Base-by-base conservation (phyloP, 2,888 invertebrate species). In the Dasysyrphus tricinctus region DNA sequence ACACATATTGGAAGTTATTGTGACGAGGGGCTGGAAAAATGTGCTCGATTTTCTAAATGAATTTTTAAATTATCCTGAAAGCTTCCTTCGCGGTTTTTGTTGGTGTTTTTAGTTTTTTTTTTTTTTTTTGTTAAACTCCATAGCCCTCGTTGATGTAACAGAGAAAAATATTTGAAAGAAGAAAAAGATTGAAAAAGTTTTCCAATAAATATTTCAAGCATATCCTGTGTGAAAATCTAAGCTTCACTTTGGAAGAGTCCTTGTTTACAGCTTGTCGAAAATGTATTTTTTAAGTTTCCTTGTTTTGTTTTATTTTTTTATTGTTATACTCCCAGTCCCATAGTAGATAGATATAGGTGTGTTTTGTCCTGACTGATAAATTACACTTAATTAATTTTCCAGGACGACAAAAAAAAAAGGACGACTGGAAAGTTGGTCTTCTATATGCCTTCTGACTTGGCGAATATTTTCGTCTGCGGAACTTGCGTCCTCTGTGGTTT, bases 261-360 rank as follows among this genome's bases (percentile, higher is more conserved):
- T 85, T 85, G 85, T 85, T 85, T 85, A 80, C 85, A 85, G 65
- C 77, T 85, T 80, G 85, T 80, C 77, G 80, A 80, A 76, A 84
- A 54, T 74, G 65, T 77, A 29, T 67, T 80, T 79, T 54, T 37
- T 34, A 67, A 42, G 39, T 47, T 72, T 76, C 39, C 57, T 34
- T 19, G 16, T 47, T 32, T 16, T 32, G 6, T 11, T 32, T 14
- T 69, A 34, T 56, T 39, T 44, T n/a, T 54, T 65, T 44, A 16
- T 54, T 29, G 29, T 54, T 29, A 29, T n/a, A 8, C n/a, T 19
- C 51, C n/a, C 24, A 37, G 9, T 61, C 49, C 32, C 32, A 16
- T 39, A 42, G 19, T 19, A 24, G 47, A n/a, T 32, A 42, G 56
- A 54, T 51, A 56, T 51, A 56, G 82, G 74, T 67, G 59, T 65